Evolutionary conservation across 2,113 vertebrate species (phyloP).

Genomic region (Psilopsiagon aurifrons): DNA sequence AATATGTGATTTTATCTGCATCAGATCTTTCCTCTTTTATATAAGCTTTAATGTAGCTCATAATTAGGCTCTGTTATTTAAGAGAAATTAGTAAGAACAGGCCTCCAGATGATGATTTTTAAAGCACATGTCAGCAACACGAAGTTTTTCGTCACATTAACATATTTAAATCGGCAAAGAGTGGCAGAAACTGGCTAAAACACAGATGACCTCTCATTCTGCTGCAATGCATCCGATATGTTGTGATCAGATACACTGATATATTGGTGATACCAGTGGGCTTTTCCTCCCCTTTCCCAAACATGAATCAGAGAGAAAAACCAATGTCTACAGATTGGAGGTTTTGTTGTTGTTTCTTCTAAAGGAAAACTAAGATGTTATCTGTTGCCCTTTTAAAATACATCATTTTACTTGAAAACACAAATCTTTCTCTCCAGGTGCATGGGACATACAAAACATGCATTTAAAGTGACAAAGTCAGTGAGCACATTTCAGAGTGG

Average conservation of each 20-base stretch:
- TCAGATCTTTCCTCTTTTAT: neutral
- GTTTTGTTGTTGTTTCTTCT: neutral
- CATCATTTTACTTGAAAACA: neutral
- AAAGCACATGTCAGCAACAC: neutral
- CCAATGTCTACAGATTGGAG: accelerated
- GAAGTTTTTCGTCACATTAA: neutral
- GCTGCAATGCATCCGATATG: neutral
- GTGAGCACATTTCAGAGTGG: neutral
- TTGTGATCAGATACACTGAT: neutral
- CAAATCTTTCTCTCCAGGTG: neutral
- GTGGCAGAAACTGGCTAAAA: neutral
- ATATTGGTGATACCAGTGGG: neutral
- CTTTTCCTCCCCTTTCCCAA: neutral
- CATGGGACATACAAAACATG: neutral
- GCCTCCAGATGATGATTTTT: neutral
- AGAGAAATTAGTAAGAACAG: conserved; percentile 5
- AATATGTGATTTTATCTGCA: conserved; percentile 16
- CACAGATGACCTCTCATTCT: neutral
- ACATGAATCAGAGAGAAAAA: neutral
- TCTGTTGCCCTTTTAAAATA: neutral
- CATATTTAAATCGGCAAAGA: conserved; percentile 11
- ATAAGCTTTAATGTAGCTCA: neutral
- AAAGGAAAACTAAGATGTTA: neutral
- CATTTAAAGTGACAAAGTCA: neutral
- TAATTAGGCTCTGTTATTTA: conserved; percentile 29